Conservation (phyloP, 2,888 invertebrate species). For the Glaucopsyche alexis region DNA sequence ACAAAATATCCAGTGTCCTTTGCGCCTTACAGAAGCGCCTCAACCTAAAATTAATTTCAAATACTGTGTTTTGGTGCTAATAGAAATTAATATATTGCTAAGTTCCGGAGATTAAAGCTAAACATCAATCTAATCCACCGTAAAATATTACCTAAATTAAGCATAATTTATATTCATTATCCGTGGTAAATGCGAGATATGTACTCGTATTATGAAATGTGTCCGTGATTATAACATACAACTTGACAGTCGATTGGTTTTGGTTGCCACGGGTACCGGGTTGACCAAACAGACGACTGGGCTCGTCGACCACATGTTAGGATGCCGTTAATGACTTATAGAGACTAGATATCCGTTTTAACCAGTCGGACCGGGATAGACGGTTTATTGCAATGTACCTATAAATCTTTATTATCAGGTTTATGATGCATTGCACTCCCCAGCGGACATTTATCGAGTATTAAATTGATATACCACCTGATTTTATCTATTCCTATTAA, state of each 20-base stretch:
- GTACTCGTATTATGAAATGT: slow-evolving; percentile 1
- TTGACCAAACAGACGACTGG: slow-evolving; percentile 41
- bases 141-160: slow-evolving; percentile 14
- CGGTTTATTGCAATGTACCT: slow-evolving; percentile 36
- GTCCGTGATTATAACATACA: background rate
- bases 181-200: background rate
- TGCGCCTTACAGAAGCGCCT: background rate
- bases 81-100: background rate
- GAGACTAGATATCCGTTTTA: slow-evolving; percentile 70
- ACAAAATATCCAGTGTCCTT: no score
- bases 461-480: slow-evolving; percentile 13
- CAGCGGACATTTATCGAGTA: slow-evolving; percentile 29
- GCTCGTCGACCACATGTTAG: slow-evolving; percentile 55
- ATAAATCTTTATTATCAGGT: slow-evolving; percentile 39
- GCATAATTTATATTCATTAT: slow-evolving; percentile 9
- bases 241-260: slow-evolving; percentile 31
- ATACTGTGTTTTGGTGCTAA: background rate
- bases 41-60: background rate
- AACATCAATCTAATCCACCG: background rate
- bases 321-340: slow-evolving; percentile 71
- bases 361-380: slow-evolving; percentile 54
- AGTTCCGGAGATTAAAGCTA: background rate
- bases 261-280: slow-evolving; percentile 36
- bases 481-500: slow-evolving; percentile 18
- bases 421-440: slow-evolving; percentile 31